phyloP scores from a whole-genome alignment of 2,797 vertebrate species.

The Urocyon cinereoargenteus region DNA sequence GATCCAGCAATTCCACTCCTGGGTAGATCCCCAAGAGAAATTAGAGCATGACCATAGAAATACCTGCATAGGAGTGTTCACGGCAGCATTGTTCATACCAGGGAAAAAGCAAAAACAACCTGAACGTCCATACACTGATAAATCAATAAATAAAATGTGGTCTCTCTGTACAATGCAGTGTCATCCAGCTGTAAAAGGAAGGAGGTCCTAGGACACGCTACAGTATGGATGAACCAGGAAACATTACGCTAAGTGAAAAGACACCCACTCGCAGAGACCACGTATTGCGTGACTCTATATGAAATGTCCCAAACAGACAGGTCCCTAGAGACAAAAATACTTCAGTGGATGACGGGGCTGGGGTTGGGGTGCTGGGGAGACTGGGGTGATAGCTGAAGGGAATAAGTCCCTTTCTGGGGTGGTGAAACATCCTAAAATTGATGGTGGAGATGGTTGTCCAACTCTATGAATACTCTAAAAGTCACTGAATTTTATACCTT shows the following conservation, averaged over 20 bases:
- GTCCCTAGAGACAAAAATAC: background rate
- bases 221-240: background rate
- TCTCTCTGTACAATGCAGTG: background rate
- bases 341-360: rapidly evolving
- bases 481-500: background rate
- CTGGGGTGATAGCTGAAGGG: background rate
- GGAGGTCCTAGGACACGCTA: background rate
- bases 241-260: too few species aligned
- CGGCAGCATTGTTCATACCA: background rate
- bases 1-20: background rate
- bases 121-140: background rate
- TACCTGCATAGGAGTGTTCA: background rate
- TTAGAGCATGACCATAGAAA: background rate
- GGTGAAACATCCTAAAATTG: background rate
- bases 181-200: background rate
- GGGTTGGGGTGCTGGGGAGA: rapidly evolving
- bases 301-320: background rate
- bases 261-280: too few species aligned
- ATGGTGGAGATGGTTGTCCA: background rate
- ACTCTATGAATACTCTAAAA: background rate
- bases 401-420: background rate
- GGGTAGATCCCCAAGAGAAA: background rate
- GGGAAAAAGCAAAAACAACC: background rate
- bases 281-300: rapidly evolving
- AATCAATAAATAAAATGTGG: background rate